Base-by-base conservation (phyloP, 2,888 invertebrate species). In the Cremastinae sp. region DNA sequence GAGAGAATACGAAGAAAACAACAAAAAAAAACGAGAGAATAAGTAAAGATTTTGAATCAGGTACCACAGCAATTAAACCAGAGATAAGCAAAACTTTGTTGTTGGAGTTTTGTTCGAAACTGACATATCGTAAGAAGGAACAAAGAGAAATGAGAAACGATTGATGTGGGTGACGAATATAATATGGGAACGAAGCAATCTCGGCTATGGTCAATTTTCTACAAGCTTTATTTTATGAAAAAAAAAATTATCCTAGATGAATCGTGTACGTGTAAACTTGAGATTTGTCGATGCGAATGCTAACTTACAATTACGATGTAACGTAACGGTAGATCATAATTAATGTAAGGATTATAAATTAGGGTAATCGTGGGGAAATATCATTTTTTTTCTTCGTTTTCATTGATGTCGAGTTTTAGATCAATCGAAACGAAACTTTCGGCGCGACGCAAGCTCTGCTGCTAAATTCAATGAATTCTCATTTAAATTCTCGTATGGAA, bases 121-220 rank as follows among this genome's bases (percentile, higher is more conserved):
- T 59, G 69, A 69, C 69, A 69, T 69, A 69, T 69, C 69, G 41
- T 41, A 69, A 51, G 56, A 49, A 58, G 58, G 59, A 51, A 58
- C 58, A 69, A 58, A 34, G 51, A 70, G 71, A 51, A 61, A 75
- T 90, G 90, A 74, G 87, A 73, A 72, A 80, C 43, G 68, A 69
- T 70, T 28, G 28, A 65, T 59, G 34, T 54, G 68, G 51, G 43
- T 72, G 61, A 71, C 70, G 70, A 74, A 66, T 72, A 61, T 53
- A 58, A 77, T 51, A 72, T 75, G 68, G 62, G 47, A 65, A 58
- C 84, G 83, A 89, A 88, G 88, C 88, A 88, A 89, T 88, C 65
- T 65, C 86, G 85, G 85, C 84, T 84, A 82, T 86, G 87, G 88
- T 88, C 88, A 88, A 88, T 89, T 88, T 89, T 89, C 83, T 88